phyloP scores from a whole-genome alignment of 2,113 vertebrate species.

The Vulpes lagopus region DNA sequence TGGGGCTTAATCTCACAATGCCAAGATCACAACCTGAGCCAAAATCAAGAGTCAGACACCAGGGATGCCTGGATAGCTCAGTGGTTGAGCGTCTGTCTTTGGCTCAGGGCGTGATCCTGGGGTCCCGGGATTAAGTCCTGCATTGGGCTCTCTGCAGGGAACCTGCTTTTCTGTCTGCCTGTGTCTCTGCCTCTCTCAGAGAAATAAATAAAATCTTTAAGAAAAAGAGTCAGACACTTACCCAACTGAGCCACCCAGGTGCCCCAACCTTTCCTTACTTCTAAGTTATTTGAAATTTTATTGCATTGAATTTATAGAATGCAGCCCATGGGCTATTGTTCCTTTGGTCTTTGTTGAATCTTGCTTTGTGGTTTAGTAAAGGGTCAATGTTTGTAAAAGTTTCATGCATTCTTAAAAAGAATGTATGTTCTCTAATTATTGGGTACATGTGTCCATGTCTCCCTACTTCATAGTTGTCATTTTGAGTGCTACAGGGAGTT shows the following conservation, averaged over 20 bases:
- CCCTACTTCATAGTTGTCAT: not conserved
- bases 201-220: not conserved
- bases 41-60: no score
- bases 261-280: not conserved
- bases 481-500: not conserved
- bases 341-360: not conserved
- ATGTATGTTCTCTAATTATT: not conserved
- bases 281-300: slow-evolving; percentile 16
- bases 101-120: not conserved
- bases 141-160: no score
- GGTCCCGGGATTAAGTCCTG: not conserved
- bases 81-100: not conserved
- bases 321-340: not conserved
- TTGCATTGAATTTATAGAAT: not conserved
- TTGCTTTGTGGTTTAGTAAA: slow-evolving; percentile 41
- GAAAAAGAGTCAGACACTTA: not conserved
- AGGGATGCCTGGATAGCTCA: not conserved
- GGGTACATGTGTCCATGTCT: not conserved
- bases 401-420: not conserved
- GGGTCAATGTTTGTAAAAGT: not conserved
- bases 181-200: not conserved
- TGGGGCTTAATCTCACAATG: no score
- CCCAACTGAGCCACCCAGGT: not conserved
- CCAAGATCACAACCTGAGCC: no score
- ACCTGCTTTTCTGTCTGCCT: not conserved